phyloP scores from a whole-genome alignment of 2,888 invertebrate genomes.

The Athrips mouffetella region DNA sequence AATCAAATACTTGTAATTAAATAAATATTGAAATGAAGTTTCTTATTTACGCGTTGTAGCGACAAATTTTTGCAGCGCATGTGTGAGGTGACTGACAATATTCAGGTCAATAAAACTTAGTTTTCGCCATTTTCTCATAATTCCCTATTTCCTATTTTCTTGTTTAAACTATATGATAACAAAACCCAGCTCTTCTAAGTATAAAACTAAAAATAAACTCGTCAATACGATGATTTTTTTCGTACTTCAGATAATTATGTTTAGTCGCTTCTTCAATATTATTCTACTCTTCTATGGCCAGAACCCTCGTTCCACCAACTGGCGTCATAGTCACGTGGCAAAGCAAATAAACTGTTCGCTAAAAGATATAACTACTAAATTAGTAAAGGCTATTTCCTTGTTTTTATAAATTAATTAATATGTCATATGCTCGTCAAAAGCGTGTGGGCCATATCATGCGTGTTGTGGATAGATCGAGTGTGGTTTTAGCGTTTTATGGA shows the following conservation, averaged over 20 bases:
- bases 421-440: constrained; percentile 11
- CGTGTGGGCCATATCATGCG: background rate
- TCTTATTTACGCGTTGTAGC: too few species aligned
- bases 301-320: constrained; percentile 50
- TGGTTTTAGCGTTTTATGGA: constrained; percentile 2
- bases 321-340: constrained; percentile 45
- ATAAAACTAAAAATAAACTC: too few species aligned
- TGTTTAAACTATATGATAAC: too few species aligned
- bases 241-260: too few species aligned
- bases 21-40: too few species aligned
- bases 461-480: background rate
- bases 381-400: constrained; percentile 41
- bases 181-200: background rate
- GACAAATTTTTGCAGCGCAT: too few species aligned
- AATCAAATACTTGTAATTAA: too few species aligned
- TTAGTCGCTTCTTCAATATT: constrained; percentile 20
- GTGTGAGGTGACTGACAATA: too few species aligned
- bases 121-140: too few species aligned
- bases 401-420: constrained; percentile 46
- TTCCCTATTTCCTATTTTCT: too few species aligned
- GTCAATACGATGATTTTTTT: too few species aligned
- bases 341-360: constrained; percentile 53
- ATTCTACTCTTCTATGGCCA: constrained; percentile 28
- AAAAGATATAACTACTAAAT: constrained; percentile 47
- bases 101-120: too few species aligned